Percentiles rank a stretch among this genome's conserved stretches.
Conservation (phyloP, 2,888 invertebrate genomes). For the Priocnemis perturbator region DNA sequence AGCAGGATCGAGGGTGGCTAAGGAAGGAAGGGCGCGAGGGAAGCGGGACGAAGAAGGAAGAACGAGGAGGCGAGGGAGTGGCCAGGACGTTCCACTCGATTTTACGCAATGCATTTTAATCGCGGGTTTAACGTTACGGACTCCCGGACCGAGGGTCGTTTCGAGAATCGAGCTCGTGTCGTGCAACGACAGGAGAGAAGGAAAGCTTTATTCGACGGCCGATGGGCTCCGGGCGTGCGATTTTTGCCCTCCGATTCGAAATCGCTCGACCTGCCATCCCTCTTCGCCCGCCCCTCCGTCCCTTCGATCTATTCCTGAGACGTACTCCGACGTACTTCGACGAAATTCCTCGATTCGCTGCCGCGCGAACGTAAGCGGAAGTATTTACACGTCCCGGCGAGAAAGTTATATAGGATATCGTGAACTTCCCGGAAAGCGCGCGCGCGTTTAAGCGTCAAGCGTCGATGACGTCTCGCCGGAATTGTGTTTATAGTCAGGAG, state of each 20-base stretch:
- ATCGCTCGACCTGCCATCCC: slow-evolving; percentile 3
- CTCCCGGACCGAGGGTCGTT: slow-evolving; percentile 29
- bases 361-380: no score
- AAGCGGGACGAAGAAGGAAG: not conserved
- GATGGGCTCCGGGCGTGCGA: slow-evolving; percentile 4
- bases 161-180: slow-evolving; percentile 33
- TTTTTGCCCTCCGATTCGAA: slow-evolving; percentile 14
- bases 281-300: not conserved
- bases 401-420: no score
- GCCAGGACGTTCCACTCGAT: slow-evolving; percentile 40
- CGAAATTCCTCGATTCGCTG: no score
- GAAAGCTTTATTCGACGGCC: slow-evolving; percentile 15
- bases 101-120: slow-evolving; percentile 61
- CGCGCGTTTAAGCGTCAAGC: no score
- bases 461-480: no score
- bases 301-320: not conserved
- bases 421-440: no score
- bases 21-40: no score
- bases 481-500: no score
- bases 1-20: no score
- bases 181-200: slow-evolving; percentile 15
- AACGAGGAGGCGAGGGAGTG: no score
- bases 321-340: no score
- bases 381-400: no score
- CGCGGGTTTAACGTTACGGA: slow-evolving; percentile 54